A percentile compares a stretch with the other conserved stretches of the same genome.
Evolutionary conservation across 2,113 vertebrate genomes (phyloP).

Genomic region (Diadophis punctatus): DNA sequence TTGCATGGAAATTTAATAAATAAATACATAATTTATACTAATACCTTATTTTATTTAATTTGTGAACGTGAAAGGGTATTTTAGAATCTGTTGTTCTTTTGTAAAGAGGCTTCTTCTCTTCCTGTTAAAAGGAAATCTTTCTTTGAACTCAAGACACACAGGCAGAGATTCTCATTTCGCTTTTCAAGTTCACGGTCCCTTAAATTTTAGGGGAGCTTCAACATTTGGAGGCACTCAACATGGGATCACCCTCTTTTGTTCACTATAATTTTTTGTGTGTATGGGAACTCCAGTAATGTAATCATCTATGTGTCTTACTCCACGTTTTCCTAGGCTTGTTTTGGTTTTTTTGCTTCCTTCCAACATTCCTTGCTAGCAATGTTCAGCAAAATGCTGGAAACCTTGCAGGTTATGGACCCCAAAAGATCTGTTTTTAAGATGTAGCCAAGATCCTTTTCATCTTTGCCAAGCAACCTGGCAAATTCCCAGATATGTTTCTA

Average conservation of each 20-base stretch:
- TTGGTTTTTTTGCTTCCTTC: too few relatives aligned
- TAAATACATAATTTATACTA: background rate
- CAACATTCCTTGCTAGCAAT: too few relatives aligned
- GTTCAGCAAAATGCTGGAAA: background rate
- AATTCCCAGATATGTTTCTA: background rate
- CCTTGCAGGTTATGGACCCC: background rate
- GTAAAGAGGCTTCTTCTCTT: background rate
- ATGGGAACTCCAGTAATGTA: background rate
- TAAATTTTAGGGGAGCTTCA: background rate
- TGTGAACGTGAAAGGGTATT: background rate
- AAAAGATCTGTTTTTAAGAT: background rate
- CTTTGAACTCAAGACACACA: background rate
- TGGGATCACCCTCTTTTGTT: background rate
- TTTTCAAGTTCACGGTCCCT: background rate
- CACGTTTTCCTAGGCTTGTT: background rate
- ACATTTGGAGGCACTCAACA: background rate
- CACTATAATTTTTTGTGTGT: background rate
- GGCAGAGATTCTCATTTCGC: background rate
- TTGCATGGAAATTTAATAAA: background rate
- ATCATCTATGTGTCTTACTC: background rate
- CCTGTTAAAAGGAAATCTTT: background rate
- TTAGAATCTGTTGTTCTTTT: background rate
- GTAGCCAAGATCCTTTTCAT: background rate
- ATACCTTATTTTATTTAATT: background rate
- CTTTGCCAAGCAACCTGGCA: background rate